Percentiles rank a stretch among this genome's conserved stretches.
phyloP scores from a whole-genome alignment of 2,888 invertebrate genomes.

The Frankliniella fusca region DNA sequence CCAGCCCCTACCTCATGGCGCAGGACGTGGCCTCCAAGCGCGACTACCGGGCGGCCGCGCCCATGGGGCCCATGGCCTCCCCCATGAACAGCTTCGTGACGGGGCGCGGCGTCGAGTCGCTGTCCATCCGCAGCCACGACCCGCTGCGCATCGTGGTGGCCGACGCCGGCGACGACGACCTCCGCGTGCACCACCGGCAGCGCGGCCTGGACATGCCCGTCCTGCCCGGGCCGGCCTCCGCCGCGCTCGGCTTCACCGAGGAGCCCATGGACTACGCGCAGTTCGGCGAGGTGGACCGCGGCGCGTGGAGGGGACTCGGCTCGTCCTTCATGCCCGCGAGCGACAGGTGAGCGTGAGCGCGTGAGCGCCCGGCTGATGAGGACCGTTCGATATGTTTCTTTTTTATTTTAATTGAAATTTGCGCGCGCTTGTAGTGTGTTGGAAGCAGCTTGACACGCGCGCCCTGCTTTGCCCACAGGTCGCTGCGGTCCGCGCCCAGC shows the following conservation, averaged over 20 bases:
- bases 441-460: background rate
- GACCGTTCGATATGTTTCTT: too few relatives aligned
- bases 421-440: too few relatives aligned
- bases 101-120: background rate
- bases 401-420: too few relatives aligned
- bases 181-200: conserved; percentile 4
- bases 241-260: conserved; percentile 1
- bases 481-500: background rate
- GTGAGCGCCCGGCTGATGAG: too few relatives aligned
- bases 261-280: conserved; percentile 8
- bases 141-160: conserved; percentile 17
- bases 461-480: background rate
- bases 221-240: background rate
- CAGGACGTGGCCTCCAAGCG: conserved; percentile 11
- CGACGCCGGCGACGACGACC: background rate
- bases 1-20: conserved; percentile 15
- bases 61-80: background rate
- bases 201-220: conserved; percentile 12
- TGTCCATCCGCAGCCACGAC: conserved; percentile 19
- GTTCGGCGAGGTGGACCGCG: conserved; percentile 14
- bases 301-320: background rate
- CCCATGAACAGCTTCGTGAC: background rate
- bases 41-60: background rate
- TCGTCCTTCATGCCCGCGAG: background rate
- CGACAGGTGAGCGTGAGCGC: conserved; percentile 14